phyloP scores from a whole-genome alignment of 2,113 vertebrate genomes.

The Eolophus roseicapilla region DNA sequence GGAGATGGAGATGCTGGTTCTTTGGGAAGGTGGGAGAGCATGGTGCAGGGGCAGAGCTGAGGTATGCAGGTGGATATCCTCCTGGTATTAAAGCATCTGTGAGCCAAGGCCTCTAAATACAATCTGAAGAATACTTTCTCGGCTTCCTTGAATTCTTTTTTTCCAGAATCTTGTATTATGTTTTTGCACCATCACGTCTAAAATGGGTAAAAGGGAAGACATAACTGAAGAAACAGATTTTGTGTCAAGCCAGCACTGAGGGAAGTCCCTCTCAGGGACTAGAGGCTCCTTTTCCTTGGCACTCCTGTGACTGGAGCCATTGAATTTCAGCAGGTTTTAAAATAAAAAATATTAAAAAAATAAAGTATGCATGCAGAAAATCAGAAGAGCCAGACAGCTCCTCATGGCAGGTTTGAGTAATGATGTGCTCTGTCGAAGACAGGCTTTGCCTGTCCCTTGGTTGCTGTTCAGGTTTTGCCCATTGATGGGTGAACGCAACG shows the following conservation, averaged over 20 bases:
- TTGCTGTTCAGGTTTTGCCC: background rate
- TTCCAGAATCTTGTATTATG: background rate
- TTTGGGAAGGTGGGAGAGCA: background rate
- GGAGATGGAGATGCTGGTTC: background rate
- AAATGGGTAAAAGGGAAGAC: slow-evolving; percentile 16
- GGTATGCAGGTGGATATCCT: background rate
- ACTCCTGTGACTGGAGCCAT: background rate
- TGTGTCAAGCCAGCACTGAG: slow-evolving; percentile 12
- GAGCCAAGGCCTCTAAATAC: background rate
- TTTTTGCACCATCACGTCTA: background rate
- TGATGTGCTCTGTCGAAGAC: background rate
- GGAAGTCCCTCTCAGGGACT: background rate
- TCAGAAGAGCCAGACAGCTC: background rate
- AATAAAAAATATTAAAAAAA: background rate
- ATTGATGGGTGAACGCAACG: background rate
- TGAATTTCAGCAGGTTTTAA: background rate
- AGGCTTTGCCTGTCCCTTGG: background rate
- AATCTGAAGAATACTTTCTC: background rate
- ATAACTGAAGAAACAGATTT: slow-evolving; percentile 32
- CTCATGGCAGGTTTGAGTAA: background rate
- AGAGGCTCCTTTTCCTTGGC: slow-evolving; percentile 10
- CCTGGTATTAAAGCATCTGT: background rate
- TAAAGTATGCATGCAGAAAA: background rate
- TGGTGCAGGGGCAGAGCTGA: background rate
- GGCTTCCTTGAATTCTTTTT: background rate